Percentiles rank a stretch among this genome's conserved stretches.
Evolutionary conservation across 2,113 vertebrate genomes (phyloP).

Genomic region (Parus major): DNA sequence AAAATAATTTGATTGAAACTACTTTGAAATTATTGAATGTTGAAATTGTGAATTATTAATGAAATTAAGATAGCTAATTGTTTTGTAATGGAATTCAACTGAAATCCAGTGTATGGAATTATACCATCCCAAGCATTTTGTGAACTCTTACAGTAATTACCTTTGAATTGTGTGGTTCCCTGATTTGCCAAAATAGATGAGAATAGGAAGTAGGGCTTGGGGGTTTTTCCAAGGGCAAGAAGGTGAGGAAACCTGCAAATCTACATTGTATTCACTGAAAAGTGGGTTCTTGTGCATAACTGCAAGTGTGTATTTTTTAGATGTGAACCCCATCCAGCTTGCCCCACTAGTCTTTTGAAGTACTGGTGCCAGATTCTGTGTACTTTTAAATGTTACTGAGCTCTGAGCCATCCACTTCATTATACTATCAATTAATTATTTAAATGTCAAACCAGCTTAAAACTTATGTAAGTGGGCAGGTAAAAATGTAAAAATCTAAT

Average conservation of each 20-base stretch:
- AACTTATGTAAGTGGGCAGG: conserved; percentile 57
- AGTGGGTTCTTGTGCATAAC: conserved; percentile 51
- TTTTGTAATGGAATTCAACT: conserved; percentile 55
- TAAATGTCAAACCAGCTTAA: conserved; percentile 63
- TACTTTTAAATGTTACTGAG: conserved; percentile 42
- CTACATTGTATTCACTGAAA: conserved; percentile 59
- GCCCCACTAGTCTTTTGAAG: conserved; percentile 36
- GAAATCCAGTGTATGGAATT: conserved; percentile 63
- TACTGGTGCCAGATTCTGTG: conserved; percentile 37
- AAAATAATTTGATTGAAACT: conserved; percentile 9
- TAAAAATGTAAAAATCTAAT: conserved; percentile 60
- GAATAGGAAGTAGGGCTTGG: background rate
- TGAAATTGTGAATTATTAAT: conserved; percentile 63
- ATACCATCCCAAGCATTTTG: conserved; percentile 42
- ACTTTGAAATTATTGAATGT: conserved; percentile 56
- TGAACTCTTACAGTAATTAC: conserved; percentile 42
- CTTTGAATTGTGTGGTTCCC: conserved; percentile 43
- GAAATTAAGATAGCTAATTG: conserved; percentile 48
- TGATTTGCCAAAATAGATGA: conserved; percentile 25
- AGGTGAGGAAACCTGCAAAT: conserved; percentile 6
- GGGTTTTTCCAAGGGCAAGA: background rate
- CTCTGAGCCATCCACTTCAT: conserved; percentile 47
- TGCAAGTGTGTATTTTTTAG: conserved; percentile 15
- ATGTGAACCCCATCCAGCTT: conserved; percentile 45
- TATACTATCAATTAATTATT: conserved; percentile 49